Evolutionary conservation across 2,797 vertebrate species (phyloP).

Genomic region (Cyprinodon diabolis): DNA sequence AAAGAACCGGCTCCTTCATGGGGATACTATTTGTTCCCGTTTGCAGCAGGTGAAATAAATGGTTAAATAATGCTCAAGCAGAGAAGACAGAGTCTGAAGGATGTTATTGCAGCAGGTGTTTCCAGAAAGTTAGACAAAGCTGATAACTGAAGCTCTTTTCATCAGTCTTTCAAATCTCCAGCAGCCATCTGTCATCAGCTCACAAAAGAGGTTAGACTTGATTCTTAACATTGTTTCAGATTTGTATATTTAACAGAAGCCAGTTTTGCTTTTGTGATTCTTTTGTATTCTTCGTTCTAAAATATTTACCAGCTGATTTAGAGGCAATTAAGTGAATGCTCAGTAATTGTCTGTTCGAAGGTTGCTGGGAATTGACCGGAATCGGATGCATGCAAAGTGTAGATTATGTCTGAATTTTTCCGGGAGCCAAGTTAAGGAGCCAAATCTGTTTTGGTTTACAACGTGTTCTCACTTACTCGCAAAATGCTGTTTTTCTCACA

Average conservation of each 20-base stretch:
- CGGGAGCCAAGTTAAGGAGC: not conserved
- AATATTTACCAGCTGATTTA: not conserved
- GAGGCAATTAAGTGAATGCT: not conserved
- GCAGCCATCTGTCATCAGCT: not conserved
- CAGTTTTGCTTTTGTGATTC: not conserved
- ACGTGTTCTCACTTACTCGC: not conserved
- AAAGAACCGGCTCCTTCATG: not conserved
- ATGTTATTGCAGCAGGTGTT: not conserved
- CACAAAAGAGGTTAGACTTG: constrained; percentile 3
- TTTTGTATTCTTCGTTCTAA: not conserved
- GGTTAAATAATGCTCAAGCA: not conserved
- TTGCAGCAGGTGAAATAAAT: not conserved
- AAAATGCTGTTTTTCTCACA: not conserved
- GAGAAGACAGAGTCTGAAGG: not conserved
- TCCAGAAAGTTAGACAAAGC: not conserved
- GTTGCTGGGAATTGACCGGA: not conserved
- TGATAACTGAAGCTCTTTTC: not conserved
- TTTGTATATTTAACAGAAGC: not conserved
- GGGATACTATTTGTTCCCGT: not conserved
- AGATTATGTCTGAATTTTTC: not conserved
- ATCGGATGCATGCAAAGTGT: not conserved
- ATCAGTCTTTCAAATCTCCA: not conserved
- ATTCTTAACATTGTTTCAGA: not conserved
- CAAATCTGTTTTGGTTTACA: too few relatives aligned
- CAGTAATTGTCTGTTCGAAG: not conserved